A percentile compares a stretch with the other conserved stretches of the same genome.
Conservation (phyloP, 2,113 vertebrate species). For the Engystomops pustulosus region DNA sequence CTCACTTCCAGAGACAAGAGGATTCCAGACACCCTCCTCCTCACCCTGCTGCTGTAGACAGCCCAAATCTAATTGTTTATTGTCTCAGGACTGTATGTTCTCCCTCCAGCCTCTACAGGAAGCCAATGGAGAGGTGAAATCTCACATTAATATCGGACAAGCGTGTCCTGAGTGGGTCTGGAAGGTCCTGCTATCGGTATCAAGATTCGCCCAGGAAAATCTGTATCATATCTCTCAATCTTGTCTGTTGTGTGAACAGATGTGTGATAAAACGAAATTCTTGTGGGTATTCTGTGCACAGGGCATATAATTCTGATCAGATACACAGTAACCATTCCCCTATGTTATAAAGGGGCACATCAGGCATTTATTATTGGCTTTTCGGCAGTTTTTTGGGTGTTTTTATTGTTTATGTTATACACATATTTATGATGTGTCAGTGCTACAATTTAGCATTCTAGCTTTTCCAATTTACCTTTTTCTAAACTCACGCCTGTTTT, state of each 20-base stretch:
- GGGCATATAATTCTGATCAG: no score
- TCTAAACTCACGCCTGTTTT: no score
- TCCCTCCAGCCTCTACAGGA: conserved; percentile 1
- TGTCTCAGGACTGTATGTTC: conserved; percentile 44
- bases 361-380: no score
- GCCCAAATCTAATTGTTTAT: conserved; percentile 32
- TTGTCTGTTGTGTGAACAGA: neutral
- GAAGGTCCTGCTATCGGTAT: neutral
- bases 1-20: conserved; percentile 43
- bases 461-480: no score
- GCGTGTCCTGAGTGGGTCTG: neutral
- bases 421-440: no score
- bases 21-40: conserved; percentile 28
- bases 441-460: no score
- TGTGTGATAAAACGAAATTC: neutral
- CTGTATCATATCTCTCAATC: neutral
- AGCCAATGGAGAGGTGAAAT: conserved; percentile 15
- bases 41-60: conserved; percentile 10
- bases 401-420: no score
- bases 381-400: no score
- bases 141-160: conserved; percentile 8
- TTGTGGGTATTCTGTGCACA: neutral
- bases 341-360: no score
- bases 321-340: no score
- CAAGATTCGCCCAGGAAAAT: neutral